phyloP scores from a whole-genome alignment of 1,140 invertebrate genomes.

The Delia radicum region DNA sequence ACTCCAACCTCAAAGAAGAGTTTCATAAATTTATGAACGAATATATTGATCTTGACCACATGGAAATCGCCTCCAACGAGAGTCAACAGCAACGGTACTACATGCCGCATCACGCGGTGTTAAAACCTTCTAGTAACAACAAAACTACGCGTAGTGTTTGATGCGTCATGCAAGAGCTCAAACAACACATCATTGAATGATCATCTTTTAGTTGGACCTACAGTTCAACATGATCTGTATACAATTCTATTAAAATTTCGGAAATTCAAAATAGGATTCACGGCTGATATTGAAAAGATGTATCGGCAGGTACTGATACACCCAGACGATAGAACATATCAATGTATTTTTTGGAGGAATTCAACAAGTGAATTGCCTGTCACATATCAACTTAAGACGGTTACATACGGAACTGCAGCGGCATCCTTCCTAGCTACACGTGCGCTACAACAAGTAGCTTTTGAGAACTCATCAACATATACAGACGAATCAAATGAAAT shows the following conservation, averaged over 20 bases:
- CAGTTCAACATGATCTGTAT: constrained; percentile 35
- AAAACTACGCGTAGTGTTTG: constrained; percentile 40
- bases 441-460: background rate
- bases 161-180: constrained; percentile 35
- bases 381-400: background rate
- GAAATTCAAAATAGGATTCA: background rate
- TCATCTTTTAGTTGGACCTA: constrained; percentile 43
- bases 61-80: background rate
- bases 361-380: background rate
- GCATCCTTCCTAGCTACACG: constrained; percentile 13
- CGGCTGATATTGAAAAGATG: constrained; percentile 22
- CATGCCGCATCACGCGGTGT: constrained; percentile 46
- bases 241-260: constrained; percentile 27
- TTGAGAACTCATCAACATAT: background rate
- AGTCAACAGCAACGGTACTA: constrained; percentile 17
- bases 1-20: background rate
- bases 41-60: constrained; percentile 26
- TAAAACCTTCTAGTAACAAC: constrained; percentile 42
- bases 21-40: constrained; percentile 26
- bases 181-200: constrained; percentile 43
- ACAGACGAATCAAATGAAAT: background rate
- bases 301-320: background rate
- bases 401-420: constrained; percentile 18
- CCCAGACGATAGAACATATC: background rate
- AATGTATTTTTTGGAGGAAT: background rate